Evolutionary conservation across 2,113 vertebrate genomes (phyloP).

Genomic region (Ceyx cyanopectus): DNA sequence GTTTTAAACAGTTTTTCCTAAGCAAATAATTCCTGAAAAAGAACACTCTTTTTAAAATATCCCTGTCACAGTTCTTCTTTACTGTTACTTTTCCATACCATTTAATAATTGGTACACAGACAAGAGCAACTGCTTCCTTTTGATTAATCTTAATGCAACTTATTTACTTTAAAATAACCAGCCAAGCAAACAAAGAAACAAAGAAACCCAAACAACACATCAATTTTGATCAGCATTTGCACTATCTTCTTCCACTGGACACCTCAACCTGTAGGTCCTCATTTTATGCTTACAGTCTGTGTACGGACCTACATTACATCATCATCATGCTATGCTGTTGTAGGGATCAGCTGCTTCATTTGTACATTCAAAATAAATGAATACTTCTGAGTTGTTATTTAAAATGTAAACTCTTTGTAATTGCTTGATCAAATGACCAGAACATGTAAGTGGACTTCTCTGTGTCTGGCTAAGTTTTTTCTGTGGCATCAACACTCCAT

Average conservation of each 20-base stretch:
- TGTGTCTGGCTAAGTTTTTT: background rate
- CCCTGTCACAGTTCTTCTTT: background rate
- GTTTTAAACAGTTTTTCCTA: background rate
- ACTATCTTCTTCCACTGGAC: background rate
- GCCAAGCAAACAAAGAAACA: background rate
- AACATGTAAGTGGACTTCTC: background rate
- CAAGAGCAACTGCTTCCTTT: background rate
- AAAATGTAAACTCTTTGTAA: background rate
- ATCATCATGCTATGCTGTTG: background rate
- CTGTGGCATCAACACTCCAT: background rate
- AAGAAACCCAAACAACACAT: accelerated
- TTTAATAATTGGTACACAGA: background rate
- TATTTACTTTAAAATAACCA: background rate
- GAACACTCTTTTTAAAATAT: background rate
- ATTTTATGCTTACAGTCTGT: background rate
- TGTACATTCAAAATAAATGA: background rate
- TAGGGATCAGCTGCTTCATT: background rate
- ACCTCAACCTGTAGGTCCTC: background rate
- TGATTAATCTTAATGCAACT: background rate
- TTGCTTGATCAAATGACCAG: background rate
- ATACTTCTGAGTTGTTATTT: background rate
- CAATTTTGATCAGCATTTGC: background rate
- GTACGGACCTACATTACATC: background rate
- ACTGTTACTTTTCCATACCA: background rate
- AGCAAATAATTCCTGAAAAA: background rate